phyloP scores from a whole-genome alignment of 2,888 invertebrate genomes.

The Ptycholaimellus sp. region DNA sequence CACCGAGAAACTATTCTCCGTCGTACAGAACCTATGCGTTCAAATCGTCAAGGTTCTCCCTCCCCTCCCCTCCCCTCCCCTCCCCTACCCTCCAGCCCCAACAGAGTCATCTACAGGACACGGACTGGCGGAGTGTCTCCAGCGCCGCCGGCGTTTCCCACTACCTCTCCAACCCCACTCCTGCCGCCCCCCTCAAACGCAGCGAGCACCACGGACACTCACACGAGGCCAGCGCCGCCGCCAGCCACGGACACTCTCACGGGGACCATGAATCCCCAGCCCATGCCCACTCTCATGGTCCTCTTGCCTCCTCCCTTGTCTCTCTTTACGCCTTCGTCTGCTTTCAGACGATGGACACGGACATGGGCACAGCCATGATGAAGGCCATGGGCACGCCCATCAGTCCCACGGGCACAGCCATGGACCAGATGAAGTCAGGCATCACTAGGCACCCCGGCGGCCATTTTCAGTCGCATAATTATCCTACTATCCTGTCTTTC shows the following conservation, averaged over 20 bases:
- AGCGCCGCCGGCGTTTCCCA: not conserved
- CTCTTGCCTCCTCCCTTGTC: slow-evolving; percentile 5
- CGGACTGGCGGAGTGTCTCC: slow-evolving; percentile 2
- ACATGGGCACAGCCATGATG: slow-evolving; percentile 9
- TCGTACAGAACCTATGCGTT: slow-evolving; percentile 36
- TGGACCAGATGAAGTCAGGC: slow-evolving; percentile 9
- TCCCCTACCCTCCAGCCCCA: not conserved
- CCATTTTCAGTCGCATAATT: too few species aligned
- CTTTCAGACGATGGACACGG: slow-evolving; percentile 1
- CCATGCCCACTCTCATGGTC: slow-evolving; percentile 1
- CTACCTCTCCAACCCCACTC: not conserved
- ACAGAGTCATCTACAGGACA: not conserved
- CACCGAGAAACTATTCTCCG: slow-evolving; percentile 35
- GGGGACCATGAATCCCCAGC: not conserved
- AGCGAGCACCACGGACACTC: not conserved
- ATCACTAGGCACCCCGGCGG: too few species aligned
- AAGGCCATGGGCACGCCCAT: slow-evolving; percentile 8
- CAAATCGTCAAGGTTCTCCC: slow-evolving; percentile 32
- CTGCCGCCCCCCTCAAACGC: not conserved
- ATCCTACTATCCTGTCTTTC: too few species aligned
- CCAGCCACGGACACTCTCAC: slow-evolving; percentile 8
- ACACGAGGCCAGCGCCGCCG: not conserved
- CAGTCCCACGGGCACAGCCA: slow-evolving; percentile 11
- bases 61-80: not conserved
- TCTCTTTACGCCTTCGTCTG: not conserved